A percentile compares a stretch with the other conserved stretches of the same genome.
phyloP scores from a whole-genome alignment of 1,140 invertebrate species.

The Ceratoteleas bidentatus region DNA sequence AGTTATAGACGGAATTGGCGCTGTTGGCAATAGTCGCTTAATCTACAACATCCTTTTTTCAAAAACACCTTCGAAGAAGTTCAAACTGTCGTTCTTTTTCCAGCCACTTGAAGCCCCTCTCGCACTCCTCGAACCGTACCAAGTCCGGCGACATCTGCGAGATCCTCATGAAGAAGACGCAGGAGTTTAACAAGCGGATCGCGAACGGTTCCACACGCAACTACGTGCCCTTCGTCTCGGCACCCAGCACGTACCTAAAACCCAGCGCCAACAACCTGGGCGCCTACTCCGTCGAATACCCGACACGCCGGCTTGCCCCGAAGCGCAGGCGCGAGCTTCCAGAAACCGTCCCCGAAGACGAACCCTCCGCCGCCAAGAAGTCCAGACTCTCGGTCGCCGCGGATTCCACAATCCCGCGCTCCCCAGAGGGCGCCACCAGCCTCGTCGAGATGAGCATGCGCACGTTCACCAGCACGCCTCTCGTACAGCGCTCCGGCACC shows the following conservation, averaged over 20 bases:
- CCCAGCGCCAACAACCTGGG: slow-evolving; percentile 34
- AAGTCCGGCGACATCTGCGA: slow-evolving; percentile 69
- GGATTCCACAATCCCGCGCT: neutral
- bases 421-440: slow-evolving; percentile 1
- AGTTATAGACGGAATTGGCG: no score
- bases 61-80: no score
- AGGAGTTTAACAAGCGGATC: slow-evolving; percentile 71
- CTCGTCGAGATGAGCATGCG: slow-evolving; percentile 61
- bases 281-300: slow-evolving; percentile 70
- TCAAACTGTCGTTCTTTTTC: slow-evolving; percentile 6
- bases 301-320: slow-evolving; percentile 25
- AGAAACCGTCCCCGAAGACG: slow-evolving; percentile 17
- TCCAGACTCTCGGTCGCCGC: neutral
- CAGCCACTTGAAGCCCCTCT: slow-evolving; percentile 74
- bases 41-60: no score
- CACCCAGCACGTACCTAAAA: slow-evolving; percentile 71
- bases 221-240: slow-evolving; percentile 76
- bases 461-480: slow-evolving; percentile 73
- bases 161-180: slow-evolving; percentile 71
- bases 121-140: slow-evolving; percentile 67
- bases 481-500: slow-evolving; percentile 71
- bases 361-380: neutral
- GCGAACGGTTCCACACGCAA: slow-evolving; percentile 37
- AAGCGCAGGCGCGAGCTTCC: slow-evolving; percentile 36
- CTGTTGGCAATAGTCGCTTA: no score